phyloP scores from a whole-genome alignment of 2,888 invertebrate genomes.

The Hyppa rectilinea region DNA sequence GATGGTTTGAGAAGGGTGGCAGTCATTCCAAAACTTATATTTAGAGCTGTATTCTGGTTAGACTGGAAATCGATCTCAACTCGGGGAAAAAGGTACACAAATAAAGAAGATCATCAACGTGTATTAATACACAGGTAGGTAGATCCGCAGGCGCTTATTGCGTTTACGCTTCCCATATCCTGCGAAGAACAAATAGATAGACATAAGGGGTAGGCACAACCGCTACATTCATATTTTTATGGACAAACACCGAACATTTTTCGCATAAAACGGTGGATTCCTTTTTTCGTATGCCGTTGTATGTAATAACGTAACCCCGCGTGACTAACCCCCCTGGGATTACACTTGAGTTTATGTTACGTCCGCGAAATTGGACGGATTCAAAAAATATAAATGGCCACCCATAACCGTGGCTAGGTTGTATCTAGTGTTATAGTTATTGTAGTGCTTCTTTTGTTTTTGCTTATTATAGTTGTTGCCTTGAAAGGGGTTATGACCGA shows the following conservation, averaged over 20 bases:
- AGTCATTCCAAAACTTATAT: slow-evolving; percentile 13
- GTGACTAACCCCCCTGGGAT: slow-evolving; percentile 76
- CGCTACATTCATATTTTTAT: slow-evolving; percentile 68
- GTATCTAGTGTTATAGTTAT: slow-evolving; percentile 47
- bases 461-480: not conserved
- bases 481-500: not conserved
- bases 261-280: slow-evolving; percentile 72
- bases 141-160: slow-evolving; percentile 50
- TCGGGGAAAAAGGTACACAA: slow-evolving; percentile 22
- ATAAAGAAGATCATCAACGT: slow-evolving; percentile 33
- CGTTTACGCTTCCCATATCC: slow-evolving; percentile 62
- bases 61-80: slow-evolving; percentile 14
- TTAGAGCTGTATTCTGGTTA: slow-evolving; percentile 31
- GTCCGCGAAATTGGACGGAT: slow-evolving; percentile 76
- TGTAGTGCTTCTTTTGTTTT: slow-evolving; percentile 26
- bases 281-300: slow-evolving; percentile 70
- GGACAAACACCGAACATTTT: slow-evolving; percentile 70
- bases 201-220: slow-evolving; percentile 53
- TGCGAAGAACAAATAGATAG: slow-evolving; percentile 53
- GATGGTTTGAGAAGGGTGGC: slow-evolving; percentile 32
- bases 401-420: slow-evolving; percentile 66
- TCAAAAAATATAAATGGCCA: slow-evolving; percentile 75
- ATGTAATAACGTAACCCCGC: slow-evolving; percentile 73
- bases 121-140: slow-evolving; percentile 23
- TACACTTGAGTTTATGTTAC: slow-evolving; percentile 75